Base-by-base conservation (phyloP, 2,888 invertebrate genomes). In the Melieria picta region DNA sequence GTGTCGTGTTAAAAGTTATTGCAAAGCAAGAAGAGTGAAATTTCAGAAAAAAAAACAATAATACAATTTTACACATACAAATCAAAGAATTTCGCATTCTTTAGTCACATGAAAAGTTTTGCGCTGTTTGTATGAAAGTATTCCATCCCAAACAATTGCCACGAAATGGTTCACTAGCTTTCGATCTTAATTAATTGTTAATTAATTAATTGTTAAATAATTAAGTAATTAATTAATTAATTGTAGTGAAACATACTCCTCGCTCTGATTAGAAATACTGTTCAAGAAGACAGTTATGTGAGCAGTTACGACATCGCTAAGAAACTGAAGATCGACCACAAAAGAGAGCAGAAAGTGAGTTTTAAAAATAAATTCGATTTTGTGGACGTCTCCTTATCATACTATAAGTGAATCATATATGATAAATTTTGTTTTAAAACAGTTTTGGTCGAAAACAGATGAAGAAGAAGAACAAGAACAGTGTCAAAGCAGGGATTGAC, bases 191-290 rank as follows among this genome's bases (percentile, higher is more conserved):
- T 52, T 52, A 30, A 52, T 65, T 16, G 16, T 16, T 16, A 16
- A 16, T 16, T 16, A 16, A 16, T 16, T 16, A n/a, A n/a, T n/a
- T n/a, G n/a, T n/a, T n/a, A 16, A 16, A 16, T 16, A 16, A 16
- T 16, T 16, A n/a, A n/a, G n/a, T n/a, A 16, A 16, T 16, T 16
- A 16, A 16, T 16, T 16, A 16, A 1, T 16, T 16, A 16, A 16
- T 16, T 52, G 65, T 52, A 11, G 52, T 65, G 52, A 65, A 65
- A 52, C 11, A 65, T 65, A 52, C 52, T 52, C n/a, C 52, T 65
- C 52, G 65, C n/a, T 65, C 50, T 50, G 55, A 52, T 30, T 5
- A 52, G 52, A 52, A 55, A 13, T 11, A 65, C 66, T 45, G 4
- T 60, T 60, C 30, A 60, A 42, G 2, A 10, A 42, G 16, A 55